Evolutionary conservation across 2,888 invertebrate species (phyloP).

Genomic region (Torymus tubicola): DNA sequence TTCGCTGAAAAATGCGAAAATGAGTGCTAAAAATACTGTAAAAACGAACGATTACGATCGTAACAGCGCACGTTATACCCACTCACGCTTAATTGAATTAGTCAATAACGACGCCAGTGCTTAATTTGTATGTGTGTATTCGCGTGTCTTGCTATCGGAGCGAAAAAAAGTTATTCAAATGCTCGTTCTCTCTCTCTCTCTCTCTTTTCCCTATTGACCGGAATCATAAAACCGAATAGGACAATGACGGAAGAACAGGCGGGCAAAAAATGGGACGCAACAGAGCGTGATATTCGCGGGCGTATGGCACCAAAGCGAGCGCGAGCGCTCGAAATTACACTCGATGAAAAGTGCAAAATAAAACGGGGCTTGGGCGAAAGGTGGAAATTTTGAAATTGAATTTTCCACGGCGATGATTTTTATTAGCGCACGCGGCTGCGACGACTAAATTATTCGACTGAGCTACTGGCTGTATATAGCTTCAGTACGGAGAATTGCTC

Average conservation of each 20-base stretch:
- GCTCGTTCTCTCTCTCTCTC: neutral
- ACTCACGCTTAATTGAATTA: neutral
- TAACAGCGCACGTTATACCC: too few relatives aligned
- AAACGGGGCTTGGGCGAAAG: neutral
- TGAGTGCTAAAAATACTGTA: too few relatives aligned
- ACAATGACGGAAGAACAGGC: constrained; percentile 21
- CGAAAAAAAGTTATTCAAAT: constrained; percentile 43
- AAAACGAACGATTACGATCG: too few relatives aligned
- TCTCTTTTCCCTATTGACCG: neutral
- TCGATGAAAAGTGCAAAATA: constrained; percentile 44
- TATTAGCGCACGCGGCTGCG: neutral
- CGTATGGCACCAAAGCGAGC: constrained; percentile 10
- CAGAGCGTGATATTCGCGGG: constrained; percentile 50
- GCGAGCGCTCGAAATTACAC: constrained; percentile 34
- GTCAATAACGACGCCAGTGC: neutral
- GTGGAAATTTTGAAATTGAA: constrained; percentile 44
- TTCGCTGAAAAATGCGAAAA: too few relatives aligned
- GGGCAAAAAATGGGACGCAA: constrained; percentile 31
- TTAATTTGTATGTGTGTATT: neutral
- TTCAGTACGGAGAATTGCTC: too few relatives aligned
- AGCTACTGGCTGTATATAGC: too few relatives aligned
- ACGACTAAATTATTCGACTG: constrained; percentile 13
- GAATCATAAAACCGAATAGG: constrained; percentile 43
- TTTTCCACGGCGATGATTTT: constrained; percentile 46
- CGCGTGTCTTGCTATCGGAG: neutral